These are phyloP conservation scores for Bambusicola thoracicus DNA, from an alignment of 2,113 vertebrate genomes.

Conservation along the genomic window DNA sequence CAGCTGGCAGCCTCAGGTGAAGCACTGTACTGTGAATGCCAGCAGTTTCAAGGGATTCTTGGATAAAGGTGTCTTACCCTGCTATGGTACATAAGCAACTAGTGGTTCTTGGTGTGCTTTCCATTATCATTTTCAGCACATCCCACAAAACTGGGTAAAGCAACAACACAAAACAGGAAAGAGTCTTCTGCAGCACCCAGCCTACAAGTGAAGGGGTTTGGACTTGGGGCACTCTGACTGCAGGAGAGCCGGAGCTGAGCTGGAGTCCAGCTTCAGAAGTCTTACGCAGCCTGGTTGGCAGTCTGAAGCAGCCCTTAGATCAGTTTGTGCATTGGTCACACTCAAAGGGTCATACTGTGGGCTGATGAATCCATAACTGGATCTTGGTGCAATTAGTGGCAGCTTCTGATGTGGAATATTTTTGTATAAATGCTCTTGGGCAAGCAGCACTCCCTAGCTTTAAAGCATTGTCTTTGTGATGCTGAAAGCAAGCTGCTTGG, in stretches of 20 bases:
- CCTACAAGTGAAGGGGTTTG: not conserved
- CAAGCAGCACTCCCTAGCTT: not conserved
- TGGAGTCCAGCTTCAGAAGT: not conserved
- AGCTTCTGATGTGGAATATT: not conserved
- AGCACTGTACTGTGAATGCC: accelerated
- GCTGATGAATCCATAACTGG: not conserved
- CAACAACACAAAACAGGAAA: not conserved
- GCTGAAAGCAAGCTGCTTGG: not conserved
- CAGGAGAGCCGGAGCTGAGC: not conserved
- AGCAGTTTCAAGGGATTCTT: not conserved
- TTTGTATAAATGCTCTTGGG: not conserved
- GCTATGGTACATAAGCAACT: not conserved
- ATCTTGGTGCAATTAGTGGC: not conserved
- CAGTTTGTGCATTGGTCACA: accelerated
- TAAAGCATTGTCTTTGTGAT: not conserved
- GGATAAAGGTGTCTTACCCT: not conserved
- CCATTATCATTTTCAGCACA: not conserved
- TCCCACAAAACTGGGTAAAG: not conserved
- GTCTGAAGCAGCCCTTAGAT: not conserved
- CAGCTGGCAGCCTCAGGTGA: not conserved
- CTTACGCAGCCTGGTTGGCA: accelerated
- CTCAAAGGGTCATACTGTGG: not conserved
- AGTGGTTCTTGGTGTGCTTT: not conserved
- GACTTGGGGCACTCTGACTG: not conserved
- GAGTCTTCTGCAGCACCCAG: not conserved